Conservation (phyloP, 2,113 vertebrate genomes). For the Siniperca knerii region DNA sequence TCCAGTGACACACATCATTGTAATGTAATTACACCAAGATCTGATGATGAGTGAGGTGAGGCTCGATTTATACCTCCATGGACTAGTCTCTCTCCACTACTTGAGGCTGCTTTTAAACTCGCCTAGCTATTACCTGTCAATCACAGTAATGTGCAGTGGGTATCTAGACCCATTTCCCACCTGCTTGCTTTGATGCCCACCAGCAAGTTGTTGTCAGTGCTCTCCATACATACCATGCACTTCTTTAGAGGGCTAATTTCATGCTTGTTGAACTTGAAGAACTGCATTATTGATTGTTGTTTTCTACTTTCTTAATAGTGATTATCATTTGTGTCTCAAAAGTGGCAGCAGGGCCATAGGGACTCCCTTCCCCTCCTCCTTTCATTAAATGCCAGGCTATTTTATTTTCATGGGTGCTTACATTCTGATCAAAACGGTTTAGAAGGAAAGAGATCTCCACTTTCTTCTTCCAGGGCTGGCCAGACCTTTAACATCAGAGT, state of each 20-base stretch:
- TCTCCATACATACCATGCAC: conserved; percentile 42
- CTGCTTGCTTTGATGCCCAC: conserved; percentile 69
- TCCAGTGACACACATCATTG: conserved; percentile 20
- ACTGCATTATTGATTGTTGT: conserved; percentile 74
- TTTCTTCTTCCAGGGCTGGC: conserved; percentile 1
- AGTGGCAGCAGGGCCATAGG: conserved; percentile 1
- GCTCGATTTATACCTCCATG: conserved; percentile 32
- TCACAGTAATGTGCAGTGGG: conserved; percentile 70
- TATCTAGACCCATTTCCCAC: conserved; percentile 74
- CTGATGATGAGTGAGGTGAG: conserved; percentile 44
- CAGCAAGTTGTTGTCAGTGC: conserved; percentile 61
- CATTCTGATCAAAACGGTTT: conserved; percentile 59
- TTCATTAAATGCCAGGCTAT: conserved; percentile 43
- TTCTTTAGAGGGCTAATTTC: conserved; percentile 77
- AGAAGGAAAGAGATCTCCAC: conserved; percentile 9
- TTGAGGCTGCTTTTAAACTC: conserved; percentile 55
- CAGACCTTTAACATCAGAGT: conserved; percentile 24
- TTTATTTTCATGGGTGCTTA: conserved; percentile 62
- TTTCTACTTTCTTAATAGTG: conserved; percentile 68
- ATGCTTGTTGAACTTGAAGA: conserved; percentile 79
- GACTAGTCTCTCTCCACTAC: conserved; percentile 38
- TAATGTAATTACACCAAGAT: conserved; percentile 38
- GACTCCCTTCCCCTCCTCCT: conserved; percentile 15
- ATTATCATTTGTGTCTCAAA: conserved; percentile 67
- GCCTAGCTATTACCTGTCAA: conserved; percentile 71